These are phyloP conservation scores for Zonitis immaculata DNA, from an alignment of 2,888 invertebrate species.

Conservation along the genomic window DNA sequence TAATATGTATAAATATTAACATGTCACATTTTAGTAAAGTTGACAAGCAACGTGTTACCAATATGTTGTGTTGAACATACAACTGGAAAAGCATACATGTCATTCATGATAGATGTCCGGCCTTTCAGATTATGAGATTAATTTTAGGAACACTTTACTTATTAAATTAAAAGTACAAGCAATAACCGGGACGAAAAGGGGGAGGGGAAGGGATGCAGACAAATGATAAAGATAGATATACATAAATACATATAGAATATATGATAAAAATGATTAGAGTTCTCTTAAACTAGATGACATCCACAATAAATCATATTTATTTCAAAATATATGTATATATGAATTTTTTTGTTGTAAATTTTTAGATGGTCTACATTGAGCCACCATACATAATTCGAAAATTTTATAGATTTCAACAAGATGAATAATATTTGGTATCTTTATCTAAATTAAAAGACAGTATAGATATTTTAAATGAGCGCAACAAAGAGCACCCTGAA, in stretches of 20 bases:
- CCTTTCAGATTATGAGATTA: conserved; percentile 33
- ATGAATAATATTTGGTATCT: no score
- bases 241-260: no score
- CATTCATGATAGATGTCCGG: conserved; percentile 33
- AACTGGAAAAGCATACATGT: conserved; percentile 28
- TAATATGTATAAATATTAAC: conserved; percentile 25
- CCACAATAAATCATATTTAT: conserved; percentile 11
- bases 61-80: conserved; percentile 32
- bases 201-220: background rate
- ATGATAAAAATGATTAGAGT: no score
- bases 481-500: no score
- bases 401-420: no score
- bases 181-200: conserved; percentile 2
- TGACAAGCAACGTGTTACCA: conserved; percentile 33
- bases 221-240: background rate
- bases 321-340: no score
- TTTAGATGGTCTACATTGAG: no score
- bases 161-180: conserved; percentile 33
- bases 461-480: no score
- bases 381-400: no score
- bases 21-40: conserved; percentile 5
- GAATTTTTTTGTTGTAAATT: no score
- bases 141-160: conserved; percentile 33
- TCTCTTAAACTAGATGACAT: conserved; percentile 2
- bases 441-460: no score